Evolutionary conservation across 2,888 invertebrate genomes (phyloP), one percentile per base, ranked within the genome.

Genomic region (Eledona agricola): DNA sequence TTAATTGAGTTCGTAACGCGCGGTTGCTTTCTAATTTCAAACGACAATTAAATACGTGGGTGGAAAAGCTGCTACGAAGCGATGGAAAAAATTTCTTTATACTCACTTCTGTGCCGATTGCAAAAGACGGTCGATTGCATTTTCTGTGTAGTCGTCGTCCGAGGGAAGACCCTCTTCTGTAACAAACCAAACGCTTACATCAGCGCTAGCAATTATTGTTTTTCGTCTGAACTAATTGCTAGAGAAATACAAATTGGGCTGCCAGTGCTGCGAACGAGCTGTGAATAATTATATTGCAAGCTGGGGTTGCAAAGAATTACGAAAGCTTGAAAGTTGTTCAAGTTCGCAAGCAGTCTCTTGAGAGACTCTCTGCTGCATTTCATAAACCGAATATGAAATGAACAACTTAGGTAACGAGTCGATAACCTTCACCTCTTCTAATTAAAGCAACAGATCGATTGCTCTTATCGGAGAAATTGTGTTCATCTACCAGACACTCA

Each of bases 61-160:
- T 7, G 4, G n/a, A n/a, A n/a, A n/a, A n/a, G n/a, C n/a, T n/a
- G n/a, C n/a, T n/a, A n/a, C n/a, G n/a, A n/a, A n/a, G n/a, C n/a
- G n/a, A n/a, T n/a, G n/a, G n/a, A n/a, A n/a, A n/a, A n/a, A n/a
- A n/a, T n/a, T n/a, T n/a, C 16, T 26, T 34, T 34, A 43, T 35
- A 70, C 87, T 85, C 78, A 87, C 87, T 87, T 87, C 76, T 86
- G 85, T 59, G 84, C 83, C 60, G 83, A 82, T 67, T 85, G 84
- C 56, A 87, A 77, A 62, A 86, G 69, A 68, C 85, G 83, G 63
- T 87, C 86, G 60, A 84, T 78, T 4, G 83, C 82, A 64, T 86
- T 86, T 61, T 86, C 86, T 28, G 81, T 80, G 73, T 87, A 87
- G 69, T 87, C 87, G 10, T 84, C 83, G 55, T 82, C 82, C 78